Evolutionary conservation across 1,140 invertebrate genomes (phyloP).

Genomic region (Lasioglossum baleicum): DNA sequence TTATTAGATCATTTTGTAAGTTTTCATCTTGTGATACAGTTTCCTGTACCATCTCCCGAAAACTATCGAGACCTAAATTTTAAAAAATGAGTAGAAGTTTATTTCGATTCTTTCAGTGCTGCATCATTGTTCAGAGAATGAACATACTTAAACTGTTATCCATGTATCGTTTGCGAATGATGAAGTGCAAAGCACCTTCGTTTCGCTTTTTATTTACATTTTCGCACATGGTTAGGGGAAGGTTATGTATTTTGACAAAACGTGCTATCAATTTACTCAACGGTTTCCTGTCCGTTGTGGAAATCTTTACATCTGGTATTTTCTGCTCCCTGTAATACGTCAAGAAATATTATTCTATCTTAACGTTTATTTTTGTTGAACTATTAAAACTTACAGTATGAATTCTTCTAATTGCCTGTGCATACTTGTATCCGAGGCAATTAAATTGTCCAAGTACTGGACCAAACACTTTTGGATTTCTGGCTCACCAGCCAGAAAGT

Average conservation of each 20-base stretch:
- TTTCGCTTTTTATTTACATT: constrained; percentile 84
- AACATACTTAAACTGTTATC: constrained; percentile 81
- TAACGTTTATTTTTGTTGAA: not conserved
- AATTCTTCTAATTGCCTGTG: constrained; percentile 72
- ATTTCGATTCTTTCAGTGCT: not conserved
- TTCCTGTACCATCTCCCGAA: constrained; percentile 85
- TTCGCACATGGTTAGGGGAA: constrained; percentile 82
- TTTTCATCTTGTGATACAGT: constrained; percentile 80
- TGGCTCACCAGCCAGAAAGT: constrained; percentile 83
- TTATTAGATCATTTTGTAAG: constrained; percentile 81
- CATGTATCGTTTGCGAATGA: constrained; percentile 83
- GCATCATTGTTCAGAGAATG: constrained; percentile 11
- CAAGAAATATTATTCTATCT: constrained; percentile 14
- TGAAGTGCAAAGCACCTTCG: constrained; percentile 84
- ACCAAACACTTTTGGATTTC: constrained; percentile 82
- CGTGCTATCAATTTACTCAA: constrained; percentile 83
- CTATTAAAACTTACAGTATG: constrained; percentile 71
- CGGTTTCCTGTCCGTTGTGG: constrained; percentile 81
- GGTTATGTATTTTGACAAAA: constrained; percentile 82
- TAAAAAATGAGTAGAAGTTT: constrained; percentile 15
- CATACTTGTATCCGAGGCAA: constrained; percentile 76
- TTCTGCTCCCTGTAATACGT: constrained; percentile 74
- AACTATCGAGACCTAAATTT: constrained; percentile 81
- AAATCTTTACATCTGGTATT: constrained; percentile 82
- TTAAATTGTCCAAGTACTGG: constrained; percentile 82